These are phyloP conservation scores for Lymantria dispar DNA, from an alignment of 2,888 invertebrate genomes.

Conservation along the genomic window DNA sequence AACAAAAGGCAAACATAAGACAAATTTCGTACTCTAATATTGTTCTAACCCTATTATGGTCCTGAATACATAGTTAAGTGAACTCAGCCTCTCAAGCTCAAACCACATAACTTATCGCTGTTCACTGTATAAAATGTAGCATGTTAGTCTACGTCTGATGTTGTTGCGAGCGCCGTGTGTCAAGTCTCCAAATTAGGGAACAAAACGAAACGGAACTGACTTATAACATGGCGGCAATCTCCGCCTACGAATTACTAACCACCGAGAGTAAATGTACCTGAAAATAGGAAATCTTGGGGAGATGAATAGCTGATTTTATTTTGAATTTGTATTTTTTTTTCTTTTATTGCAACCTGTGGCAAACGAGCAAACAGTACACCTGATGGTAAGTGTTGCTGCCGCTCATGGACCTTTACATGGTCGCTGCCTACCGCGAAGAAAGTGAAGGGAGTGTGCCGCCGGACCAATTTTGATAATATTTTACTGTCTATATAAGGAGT, in stretches of 20 bases:
- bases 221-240: not conserved
- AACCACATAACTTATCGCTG: slow-evolving; percentile 23
- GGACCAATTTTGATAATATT: no score
- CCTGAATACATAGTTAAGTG: slow-evolving; percentile 19
- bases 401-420: no score
- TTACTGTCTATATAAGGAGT: no score
- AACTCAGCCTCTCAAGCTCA: slow-evolving; percentile 18
- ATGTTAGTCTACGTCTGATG: slow-evolving; percentile 23
- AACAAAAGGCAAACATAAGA: not conserved
- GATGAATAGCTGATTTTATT: not conserved
- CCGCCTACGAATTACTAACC: slow-evolving; percentile 8
- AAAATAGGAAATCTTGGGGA: not conserved
- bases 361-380: no score
- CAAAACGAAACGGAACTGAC: not conserved
- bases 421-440: no score
- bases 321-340: not conserved
- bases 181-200: slow-evolving; percentile 13
- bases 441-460: no score
- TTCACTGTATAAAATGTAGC: slow-evolving; percentile 20
- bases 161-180: slow-evolving; percentile 16
- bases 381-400: no score
- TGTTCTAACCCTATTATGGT: slow-evolving; percentile 21
- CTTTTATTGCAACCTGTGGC: no score
- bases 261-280: slow-evolving; percentile 7
- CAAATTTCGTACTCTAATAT: slow-evolving; percentile 13